Percentiles rank a stretch among this genome's conserved stretches.
phyloP scores from a whole-genome alignment of 92 coral and sea anemone species.

The Zoanthus solanderi region DNA sequence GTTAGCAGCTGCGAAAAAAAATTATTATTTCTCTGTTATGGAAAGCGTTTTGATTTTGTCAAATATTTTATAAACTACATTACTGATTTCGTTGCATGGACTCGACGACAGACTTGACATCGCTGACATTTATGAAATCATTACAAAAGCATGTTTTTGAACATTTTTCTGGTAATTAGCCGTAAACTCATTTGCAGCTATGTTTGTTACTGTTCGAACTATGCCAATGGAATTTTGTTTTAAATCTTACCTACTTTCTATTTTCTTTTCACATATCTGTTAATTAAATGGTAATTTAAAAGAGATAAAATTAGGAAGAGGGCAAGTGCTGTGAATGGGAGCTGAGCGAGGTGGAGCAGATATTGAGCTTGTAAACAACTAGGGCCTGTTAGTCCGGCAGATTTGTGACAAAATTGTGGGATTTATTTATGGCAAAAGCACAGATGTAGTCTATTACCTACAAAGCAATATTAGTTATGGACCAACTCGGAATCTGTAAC shows the following conservation, averaged over 20 bases:
- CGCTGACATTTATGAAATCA: slow-evolving; percentile 10
- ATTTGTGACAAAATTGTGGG: too few relatives aligned
- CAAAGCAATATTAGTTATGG: too few relatives aligned
- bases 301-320: background rate
- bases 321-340: too few relatives aligned
- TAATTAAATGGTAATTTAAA: background rate
- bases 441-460: too few relatives aligned
- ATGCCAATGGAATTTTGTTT: background rate
- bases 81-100: slow-evolving; percentile 31
- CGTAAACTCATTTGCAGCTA: background rate
- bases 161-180: slow-evolving; percentile 12
- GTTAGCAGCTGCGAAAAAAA: slow-evolving; percentile 1
- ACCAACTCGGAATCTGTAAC: too few relatives aligned
- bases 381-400: too few relatives aligned
- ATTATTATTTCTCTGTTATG: background rate
- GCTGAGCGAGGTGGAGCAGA: too few relatives aligned
- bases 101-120: slow-evolving; percentile 1
- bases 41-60: too few relatives aligned
- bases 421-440: too few relatives aligned
- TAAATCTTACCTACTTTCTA: background rate
- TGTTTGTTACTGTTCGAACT: background rate
- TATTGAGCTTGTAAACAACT: too few relatives aligned
- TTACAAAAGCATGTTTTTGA: background rate
- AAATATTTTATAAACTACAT: background rate
- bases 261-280: background rate